These are phyloP conservation scores for Embiotoca jacksoni DNA, from an alignment of 2,113 vertebrate species.

Conservation along the genomic window DNA sequence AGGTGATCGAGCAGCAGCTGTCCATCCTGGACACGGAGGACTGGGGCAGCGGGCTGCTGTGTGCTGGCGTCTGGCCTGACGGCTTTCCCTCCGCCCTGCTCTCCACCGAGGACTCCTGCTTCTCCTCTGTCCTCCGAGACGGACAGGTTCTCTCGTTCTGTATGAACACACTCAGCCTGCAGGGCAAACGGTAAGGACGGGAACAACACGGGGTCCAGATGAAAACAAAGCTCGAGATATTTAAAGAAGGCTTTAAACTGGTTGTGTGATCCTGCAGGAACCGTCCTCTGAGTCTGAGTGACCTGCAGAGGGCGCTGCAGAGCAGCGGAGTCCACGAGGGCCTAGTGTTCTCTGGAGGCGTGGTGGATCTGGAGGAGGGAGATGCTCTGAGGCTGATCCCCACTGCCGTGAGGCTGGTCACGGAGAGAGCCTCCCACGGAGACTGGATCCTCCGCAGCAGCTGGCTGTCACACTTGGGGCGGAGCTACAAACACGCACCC, in stretches of 20 bases:
- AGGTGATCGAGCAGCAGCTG: conserved; percentile 87
- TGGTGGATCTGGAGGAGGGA: conserved; percentile 76
- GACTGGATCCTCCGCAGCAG: conserved; percentile 94
- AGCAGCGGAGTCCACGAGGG: conserved; percentile 84
- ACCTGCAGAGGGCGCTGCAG: conserved; percentile 89
- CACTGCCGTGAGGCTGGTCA: conserved; percentile 88
- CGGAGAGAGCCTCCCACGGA: conserved; percentile 90
- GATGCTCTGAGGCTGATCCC: conserved; percentile 87
- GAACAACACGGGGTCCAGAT: neutral
- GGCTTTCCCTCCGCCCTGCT: conserved; percentile 88
- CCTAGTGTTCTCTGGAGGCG: conserved; percentile 83
- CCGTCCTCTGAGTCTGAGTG: conserved; percentile 89
- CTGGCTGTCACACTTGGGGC: conserved; percentile 92
- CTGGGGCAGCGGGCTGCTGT: conserved; percentile 88
- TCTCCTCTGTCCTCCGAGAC: conserved; percentile 89
- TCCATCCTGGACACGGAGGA: conserved; percentile 83
- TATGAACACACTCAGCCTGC: conserved; percentile 90
- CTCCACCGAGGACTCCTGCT: conserved; percentile 92
- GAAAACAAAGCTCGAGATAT: too few relatives aligned
- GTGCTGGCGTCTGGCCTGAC: conserved; percentile 93
- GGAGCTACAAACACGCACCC: conserved; percentile 83
- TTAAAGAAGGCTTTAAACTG: neutral
- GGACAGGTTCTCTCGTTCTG: conserved; percentile 92
- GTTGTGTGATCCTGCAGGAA: conserved; percentile 79
- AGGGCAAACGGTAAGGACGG: conserved; percentile 85